phyloP scores from a whole-genome alignment of 2,888 invertebrate genomes.

The Ellobium chinense region DNA sequence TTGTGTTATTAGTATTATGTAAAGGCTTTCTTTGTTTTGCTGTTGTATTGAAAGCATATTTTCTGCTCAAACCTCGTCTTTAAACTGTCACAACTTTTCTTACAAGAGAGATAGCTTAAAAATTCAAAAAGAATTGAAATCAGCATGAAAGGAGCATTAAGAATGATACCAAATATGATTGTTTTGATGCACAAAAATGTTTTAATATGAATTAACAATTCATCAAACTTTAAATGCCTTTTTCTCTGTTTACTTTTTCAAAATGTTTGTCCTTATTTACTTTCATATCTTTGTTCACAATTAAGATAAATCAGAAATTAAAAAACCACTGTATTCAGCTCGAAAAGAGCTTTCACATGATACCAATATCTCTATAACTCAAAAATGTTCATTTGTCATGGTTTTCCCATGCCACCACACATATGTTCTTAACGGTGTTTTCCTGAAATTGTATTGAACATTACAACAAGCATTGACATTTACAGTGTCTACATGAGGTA shows the following conservation, averaged over 20 bases:
- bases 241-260: not conserved
- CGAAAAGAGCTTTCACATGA: not conserved
- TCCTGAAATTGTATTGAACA: too few relatives aligned
- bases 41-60: not conserved
- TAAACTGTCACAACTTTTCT: not conserved
- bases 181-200: not conserved
- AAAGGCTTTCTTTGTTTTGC: too few relatives aligned
- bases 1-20: too few relatives aligned
- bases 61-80: not conserved
- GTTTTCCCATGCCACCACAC: not conserved
- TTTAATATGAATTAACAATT: not conserved
- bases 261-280: not conserved
- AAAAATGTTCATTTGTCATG: not conserved
- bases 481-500: too few relatives aligned
- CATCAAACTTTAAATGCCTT: not conserved
- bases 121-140: not conserved
- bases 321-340: not conserved
- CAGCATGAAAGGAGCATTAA: not conserved
- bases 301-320: conserved; percentile 44
- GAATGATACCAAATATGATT: not conserved
- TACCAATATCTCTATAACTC: not conserved
- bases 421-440: conserved; percentile 16
- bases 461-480: too few relatives aligned
- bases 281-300: conserved; percentile 59
- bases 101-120: not conserved